Percentiles rank a stretch among this genome's conserved stretches.
Evolutionary conservation across 1,140 invertebrate species (phyloP).

Genomic region (Drosophila kepulauana): DNA sequence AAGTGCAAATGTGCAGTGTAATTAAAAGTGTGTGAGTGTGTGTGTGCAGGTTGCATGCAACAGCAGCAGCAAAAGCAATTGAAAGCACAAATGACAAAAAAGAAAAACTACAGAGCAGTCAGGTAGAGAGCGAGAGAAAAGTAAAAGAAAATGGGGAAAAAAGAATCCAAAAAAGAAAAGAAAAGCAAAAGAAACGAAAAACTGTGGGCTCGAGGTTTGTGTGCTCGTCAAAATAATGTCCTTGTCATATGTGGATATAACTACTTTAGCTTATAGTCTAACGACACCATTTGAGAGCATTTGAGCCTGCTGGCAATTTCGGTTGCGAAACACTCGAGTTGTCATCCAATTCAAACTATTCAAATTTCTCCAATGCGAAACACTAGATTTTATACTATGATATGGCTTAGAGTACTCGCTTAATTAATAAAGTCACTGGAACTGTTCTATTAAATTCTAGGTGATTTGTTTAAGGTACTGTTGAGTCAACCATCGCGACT

Average conservation of each 20-base stretch:
- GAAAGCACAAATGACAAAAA: slow-evolving; percentile 67
- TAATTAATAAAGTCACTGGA: neutral
- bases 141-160: neutral
- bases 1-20: slow-evolving; percentile 82
- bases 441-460: neutral
- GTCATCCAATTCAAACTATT: neutral
- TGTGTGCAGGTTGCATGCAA: slow-evolving; percentile 34
- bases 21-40: slow-evolving; percentile 63
- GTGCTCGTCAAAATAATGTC: slow-evolving; percentile 24
- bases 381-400: neutral
- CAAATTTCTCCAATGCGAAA: neutral
- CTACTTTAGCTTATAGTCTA: slow-evolving; percentile 19
- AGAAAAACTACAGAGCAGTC: slow-evolving; percentile 6
- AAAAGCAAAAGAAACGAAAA: neutral
- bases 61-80: slow-evolving; percentile 58
- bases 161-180: neutral
- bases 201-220: slow-evolving; percentile 15
- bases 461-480: no score
- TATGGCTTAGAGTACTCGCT: neutral
- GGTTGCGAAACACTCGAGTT: neutral
- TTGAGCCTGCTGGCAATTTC: neutral
- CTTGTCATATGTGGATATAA: slow-evolving; percentile 31
- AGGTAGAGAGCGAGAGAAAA: neutral
- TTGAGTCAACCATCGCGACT: no score
- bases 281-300: neutral